Base-by-base conservation (phyloP, 2,113 vertebrate genomes). In the Tyrannus savana region DNA sequence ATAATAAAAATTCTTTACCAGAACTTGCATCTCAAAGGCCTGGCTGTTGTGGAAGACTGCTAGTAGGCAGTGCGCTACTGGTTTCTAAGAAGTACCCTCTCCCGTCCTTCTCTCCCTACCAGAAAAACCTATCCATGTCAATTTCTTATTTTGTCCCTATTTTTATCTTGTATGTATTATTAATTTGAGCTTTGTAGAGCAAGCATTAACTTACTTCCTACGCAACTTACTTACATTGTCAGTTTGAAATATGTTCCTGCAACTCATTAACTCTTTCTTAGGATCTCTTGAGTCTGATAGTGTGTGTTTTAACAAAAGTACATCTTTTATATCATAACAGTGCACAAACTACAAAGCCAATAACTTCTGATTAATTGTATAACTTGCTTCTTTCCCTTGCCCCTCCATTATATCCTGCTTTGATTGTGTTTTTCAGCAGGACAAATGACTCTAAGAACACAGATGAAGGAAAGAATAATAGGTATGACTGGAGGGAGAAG, bases 201-300 rank as follows among this genome's bases (percentile, higher is more conserved):
- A 90, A 90, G 78, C 41, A 62, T 85, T 91, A 60, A 67, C 58
- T 84, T 92, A n/a, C 91, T 93, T 92, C 96, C 94, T 93, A 93
- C 67, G 0, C 82, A 93, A 47, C 52, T 88, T 89, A 91, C 84
- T 86, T 87, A 64, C 12, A 62, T 37, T 91, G 82, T 94, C 88
- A 91, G 31, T 94, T 93, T 95, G 92, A 91, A 84, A 69, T 73
- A 58, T 76, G 82, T 91, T 74, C 58, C 71, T 76, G 74, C 82
- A 85, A 60, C 25, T 90, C 75, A 83, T 79, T 91, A 93, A 46
- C 30, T 14, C 81, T 82, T 86, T 14, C 74, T 64, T 81, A 46
- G 33, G 23, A 59, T 84, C 52, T 94, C 69, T 55, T 47, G 35
- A 59, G 35, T 87, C 74, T 87, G 37, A 31, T 3, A 53, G 6